Evolutionary conservation across 2,113 vertebrate genomes (phyloP).

Genomic region (Hypomesus transpacificus): DNA sequence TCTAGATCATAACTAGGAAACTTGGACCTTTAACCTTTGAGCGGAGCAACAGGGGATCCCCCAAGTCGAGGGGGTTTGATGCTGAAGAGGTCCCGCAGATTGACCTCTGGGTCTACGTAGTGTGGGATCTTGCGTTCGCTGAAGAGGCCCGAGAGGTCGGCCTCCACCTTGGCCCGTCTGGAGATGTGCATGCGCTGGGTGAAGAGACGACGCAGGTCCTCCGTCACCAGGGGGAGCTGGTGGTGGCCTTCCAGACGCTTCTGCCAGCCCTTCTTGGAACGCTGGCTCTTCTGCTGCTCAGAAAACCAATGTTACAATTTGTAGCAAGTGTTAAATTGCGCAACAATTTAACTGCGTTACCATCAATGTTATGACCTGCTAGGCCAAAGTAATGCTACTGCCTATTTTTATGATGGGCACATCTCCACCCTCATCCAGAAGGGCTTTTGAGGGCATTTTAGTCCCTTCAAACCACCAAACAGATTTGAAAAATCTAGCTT

Average conservation of each 20-base stretch:
- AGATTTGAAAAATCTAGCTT: not conserved
- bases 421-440: no score
- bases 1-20: not conserved
- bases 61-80: constrained; percentile 31
- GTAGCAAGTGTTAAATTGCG: no score
- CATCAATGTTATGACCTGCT: no score
- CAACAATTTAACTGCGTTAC: no score
- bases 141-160: constrained; percentile 71
- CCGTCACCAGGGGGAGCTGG: constrained; percentile 61
- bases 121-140: constrained; percentile 76
- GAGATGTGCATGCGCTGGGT: constrained; percentile 64
- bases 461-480: not conserved
- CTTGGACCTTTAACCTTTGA: constrained; percentile 29
- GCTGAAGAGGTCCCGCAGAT: constrained; percentile 68
- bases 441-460: not conserved
- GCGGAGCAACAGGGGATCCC: not conserved
- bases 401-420: no score
- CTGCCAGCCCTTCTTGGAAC: constrained; percentile 69
- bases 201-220: constrained; percentile 70
- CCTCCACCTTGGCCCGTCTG: constrained; percentile 66
- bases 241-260: constrained; percentile 57
- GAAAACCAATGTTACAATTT: not conserved
- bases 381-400: no score
- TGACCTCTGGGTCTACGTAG: constrained; percentile 70
- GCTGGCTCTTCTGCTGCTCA: constrained; percentile 32